These are phyloP conservation scores for Mastacembelus armatus DNA, from an alignment of 2,797 vertebrate genomes.

Conservation along the genomic window DNA sequence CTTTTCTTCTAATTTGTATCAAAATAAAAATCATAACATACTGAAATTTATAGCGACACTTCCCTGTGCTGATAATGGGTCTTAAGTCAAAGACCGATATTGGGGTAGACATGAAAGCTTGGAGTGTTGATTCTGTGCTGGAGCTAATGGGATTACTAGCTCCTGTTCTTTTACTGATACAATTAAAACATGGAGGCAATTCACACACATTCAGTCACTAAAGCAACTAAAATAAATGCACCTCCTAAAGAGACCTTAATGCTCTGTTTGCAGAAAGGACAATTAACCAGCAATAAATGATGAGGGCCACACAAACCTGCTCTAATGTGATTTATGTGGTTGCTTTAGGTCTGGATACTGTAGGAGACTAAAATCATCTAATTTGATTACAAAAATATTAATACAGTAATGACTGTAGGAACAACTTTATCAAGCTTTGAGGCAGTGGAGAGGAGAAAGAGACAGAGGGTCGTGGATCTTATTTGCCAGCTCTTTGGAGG, in stretches of 20 bases:
- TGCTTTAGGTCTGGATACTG: background rate
- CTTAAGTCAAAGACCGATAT: background rate
- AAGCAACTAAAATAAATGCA: slow-evolving; percentile 64
- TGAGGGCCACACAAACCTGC: no score
- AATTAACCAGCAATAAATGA: slow-evolving; percentile 74
- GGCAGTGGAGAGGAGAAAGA: slow-evolving; percentile 1
- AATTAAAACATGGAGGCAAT: slow-evolving; percentile 76
- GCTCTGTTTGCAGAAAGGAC: slow-evolving; percentile 67
- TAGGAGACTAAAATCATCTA: background rate
- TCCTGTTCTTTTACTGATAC: slow-evolving; percentile 68
- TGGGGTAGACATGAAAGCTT: slow-evolving; percentile 5
- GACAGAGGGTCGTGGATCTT: slow-evolving; percentile 18
- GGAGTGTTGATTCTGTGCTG: slow-evolving; percentile 41
- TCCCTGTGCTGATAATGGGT: background rate
- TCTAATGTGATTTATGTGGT: slow-evolving; percentile 47
- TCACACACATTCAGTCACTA: slow-evolving; percentile 66
- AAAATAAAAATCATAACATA: background rate
- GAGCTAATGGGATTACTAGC: slow-evolving; percentile 77
- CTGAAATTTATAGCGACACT: background rate
- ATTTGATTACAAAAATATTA: background rate
- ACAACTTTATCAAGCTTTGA: background rate
- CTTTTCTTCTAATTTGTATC: background rate
- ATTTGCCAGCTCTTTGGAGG: slow-evolving; percentile 39
- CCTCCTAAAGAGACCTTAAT: slow-evolving; percentile 50
- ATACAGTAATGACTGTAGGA: background rate